Percentiles rank a stretch among this genome's conserved stretches.
Evolutionary conservation across 2,113 vertebrate genomes (phyloP).

Genomic region (Leptobrachium leishanense): DNA sequence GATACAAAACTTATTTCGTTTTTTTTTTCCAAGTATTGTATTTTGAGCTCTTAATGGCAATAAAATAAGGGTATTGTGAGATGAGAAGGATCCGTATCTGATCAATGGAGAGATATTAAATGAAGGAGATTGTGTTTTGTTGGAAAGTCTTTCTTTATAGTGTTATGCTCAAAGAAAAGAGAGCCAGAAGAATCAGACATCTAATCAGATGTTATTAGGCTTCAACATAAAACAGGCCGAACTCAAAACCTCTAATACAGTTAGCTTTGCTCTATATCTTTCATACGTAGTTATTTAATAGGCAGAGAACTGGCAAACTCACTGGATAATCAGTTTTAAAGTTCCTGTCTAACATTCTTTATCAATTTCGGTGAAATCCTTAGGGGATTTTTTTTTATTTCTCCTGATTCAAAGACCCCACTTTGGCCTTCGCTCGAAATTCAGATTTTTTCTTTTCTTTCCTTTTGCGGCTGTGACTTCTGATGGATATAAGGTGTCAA

Average conservation of each 20-base stretch:
- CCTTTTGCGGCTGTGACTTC: background rate
- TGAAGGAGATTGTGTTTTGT: background rate
- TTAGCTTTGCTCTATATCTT: conserved; percentile 1
- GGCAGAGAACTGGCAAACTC: conserved; percentile 8
- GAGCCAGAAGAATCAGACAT: background rate
- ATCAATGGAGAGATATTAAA: too few relatives aligned
- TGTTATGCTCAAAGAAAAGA: background rate
- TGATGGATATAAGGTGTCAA: conserved; percentile 37
- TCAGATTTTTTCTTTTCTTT: background rate
- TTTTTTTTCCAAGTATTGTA: too few relatives aligned
- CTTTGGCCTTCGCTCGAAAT: conserved; percentile 21
- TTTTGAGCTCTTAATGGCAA: too few relatives aligned
- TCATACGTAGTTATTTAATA: background rate
- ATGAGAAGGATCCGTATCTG: too few relatives aligned
- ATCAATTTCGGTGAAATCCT: conserved; percentile 19
- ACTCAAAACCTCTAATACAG: background rate
- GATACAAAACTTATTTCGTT: too few relatives aligned
- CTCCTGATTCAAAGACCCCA: conserved; percentile 12
- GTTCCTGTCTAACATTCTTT: conserved; percentile 19
- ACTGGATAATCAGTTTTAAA: conserved; percentile 14
- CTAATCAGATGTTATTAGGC: background rate
- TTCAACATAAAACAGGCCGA: background rate
- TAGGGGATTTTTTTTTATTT: conserved; percentile 31
- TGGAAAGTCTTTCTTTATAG: background rate
- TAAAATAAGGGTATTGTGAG: too few relatives aligned